Base-by-base conservation (phyloP, 2,797 vertebrate genomes). In the Sebastes trivittatus region DNA sequence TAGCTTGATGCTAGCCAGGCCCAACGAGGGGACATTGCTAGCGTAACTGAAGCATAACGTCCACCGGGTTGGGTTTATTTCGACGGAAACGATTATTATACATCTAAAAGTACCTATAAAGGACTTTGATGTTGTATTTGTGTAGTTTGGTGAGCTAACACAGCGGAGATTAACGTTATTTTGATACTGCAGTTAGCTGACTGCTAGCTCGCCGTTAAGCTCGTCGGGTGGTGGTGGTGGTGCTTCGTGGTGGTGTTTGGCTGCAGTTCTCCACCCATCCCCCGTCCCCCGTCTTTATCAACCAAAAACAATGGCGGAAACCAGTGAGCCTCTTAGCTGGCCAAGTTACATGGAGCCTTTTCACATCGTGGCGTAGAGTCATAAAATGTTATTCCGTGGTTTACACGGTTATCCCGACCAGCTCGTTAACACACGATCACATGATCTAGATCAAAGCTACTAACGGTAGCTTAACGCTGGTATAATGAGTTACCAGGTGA, bases 281-380 rank as follows among this genome's bases (percentile, higher is more conserved):
- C 93, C 93, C 94, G 93, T 94, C 36, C 36, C 36, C 91, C 38
- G 38, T 46, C 38, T 88, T 88, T 88, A 92, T 71, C 80, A 79
- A 79, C 72, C 85, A 91, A 92, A 94, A 93, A 95, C 94, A 94
- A 95, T 95, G 92, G 93, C 91, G 92, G 91, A 92, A 90, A 87
- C 80, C 83, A 85, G 82, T 78, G 75, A 80, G 86, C 81, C 29
- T 75, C 23, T 13, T 25, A 81, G 81, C 66, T 29, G 77, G 8
- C 62, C 65, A 4, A 4, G 10, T 71, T 70, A 77, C 66, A 18
- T 59, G n/a, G 0, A 1, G 25, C 2, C 42, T 55, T 70, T 70
- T 34, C 18, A 60, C 72, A 27, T 14, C 16, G 10, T 49, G 3
- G 32, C 25, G 6, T 30, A 14, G 13, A 20, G 4, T 52, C 32